Evolutionary conservation across 2,797 vertebrate genomes (phyloP).

Genomic region (Calcarius lapponicus): DNA sequence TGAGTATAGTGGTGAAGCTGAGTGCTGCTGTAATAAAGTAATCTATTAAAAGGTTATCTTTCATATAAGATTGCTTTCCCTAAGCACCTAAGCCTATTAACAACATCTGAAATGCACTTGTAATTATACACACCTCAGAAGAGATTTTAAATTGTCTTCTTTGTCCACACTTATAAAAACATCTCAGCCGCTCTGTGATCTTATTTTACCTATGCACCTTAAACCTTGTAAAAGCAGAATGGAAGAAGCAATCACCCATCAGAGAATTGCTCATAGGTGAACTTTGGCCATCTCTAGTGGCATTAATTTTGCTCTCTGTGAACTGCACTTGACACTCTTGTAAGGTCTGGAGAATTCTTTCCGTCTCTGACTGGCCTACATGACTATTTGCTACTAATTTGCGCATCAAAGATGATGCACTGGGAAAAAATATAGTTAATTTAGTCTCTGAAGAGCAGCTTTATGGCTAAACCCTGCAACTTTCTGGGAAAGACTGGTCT

Average conservation of each 20-base stretch:
- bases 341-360: constrained; percentile 23
- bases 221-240: constrained; percentile 19
- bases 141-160: constrained; percentile 64
- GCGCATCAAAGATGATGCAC: constrained; percentile 1
- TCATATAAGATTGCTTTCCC: constrained; percentile 69
- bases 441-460: neutral
- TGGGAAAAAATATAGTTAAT: neutral
- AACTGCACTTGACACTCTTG: constrained; percentile 61
- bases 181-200: constrained; percentile 49
- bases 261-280: constrained; percentile 64
- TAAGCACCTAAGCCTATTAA: constrained; percentile 74
- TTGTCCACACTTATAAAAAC: constrained; percentile 62
- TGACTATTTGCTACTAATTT: constrained; percentile 53
- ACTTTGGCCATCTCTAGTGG: constrained; percentile 47
- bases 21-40: constrained; percentile 51
- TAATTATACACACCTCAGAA: constrained; percentile 72
- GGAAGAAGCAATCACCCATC: constrained; percentile 68
- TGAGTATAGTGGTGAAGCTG: neutral
- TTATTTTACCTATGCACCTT: constrained; percentile 48
- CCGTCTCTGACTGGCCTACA: neutral
- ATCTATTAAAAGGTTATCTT: constrained; percentile 73
- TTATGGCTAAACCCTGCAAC: constrained; percentile 2
- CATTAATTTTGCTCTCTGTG: constrained; percentile 65
- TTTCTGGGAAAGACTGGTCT: neutral
- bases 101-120: constrained; percentile 62